Base-by-base conservation (phyloP, 2,113 vertebrate species). In the Suricata suricatta region DNA sequence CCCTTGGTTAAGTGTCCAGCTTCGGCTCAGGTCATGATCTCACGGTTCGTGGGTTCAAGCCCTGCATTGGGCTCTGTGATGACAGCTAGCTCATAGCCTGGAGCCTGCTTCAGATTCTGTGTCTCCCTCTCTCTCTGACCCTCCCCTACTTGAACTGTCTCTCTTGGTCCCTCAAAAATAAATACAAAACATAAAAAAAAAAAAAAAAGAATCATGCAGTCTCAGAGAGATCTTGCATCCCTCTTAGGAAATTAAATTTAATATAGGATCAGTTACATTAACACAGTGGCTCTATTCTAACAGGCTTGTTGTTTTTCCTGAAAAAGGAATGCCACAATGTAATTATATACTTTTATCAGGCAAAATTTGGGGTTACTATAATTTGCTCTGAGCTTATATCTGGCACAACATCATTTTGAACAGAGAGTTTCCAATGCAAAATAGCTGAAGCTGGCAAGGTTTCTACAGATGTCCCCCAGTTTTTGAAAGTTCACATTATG, bases 221-320 rank as follows among this genome's bases (percentile, higher is more conserved):
- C 64, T 85, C 41, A 23, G n/a, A 85, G 88, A 54, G 77, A 63
- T 96, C 79, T 81, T 63, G 57, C 4, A 3, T 38, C 38, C 41
- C 25, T 93, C 64, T 91, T 92, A 88, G 74, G 71, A 94, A 85
- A 83, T 89, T 82, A 47, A 77, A 77, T 69, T 90, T 82, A 71
- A 96, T 68, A 52, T 17, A 23, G 25, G 86, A 83, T 88, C 93
- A 50, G 21, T 64, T 92, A 76, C 31, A 44, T 82, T 93, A 68
- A 97, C 8, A 86, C 31, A 21, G 3, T 35, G 38, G 38, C 12
- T 93, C 29, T 91, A 64, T 91, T 93, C 52, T 68, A 88, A 69
- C 14, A 79, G 60, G 17, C 86, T 74, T 93, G 8, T 76, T 97
- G 23, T 86, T 93, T 88, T 93, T 72, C 90, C 47, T 86, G 72